Conservation (phyloP, 2,113 vertebrate species). For the Leptosomus discolor region DNA sequence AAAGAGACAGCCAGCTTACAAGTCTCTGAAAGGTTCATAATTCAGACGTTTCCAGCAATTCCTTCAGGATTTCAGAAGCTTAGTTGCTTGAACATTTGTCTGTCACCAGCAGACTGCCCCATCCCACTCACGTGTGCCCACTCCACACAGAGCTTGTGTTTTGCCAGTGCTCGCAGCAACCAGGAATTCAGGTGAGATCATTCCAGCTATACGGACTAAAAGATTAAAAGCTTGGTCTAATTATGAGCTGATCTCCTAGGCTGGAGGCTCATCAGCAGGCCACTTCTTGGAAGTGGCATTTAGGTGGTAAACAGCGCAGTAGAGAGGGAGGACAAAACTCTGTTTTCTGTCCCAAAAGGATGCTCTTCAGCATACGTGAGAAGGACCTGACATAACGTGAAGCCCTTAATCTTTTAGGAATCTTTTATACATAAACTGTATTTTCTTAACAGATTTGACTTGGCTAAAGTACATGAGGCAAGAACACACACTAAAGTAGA, state of each 20-base stretch:
- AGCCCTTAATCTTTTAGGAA: neutral
- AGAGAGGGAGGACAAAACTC: neutral
- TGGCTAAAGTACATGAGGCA: neutral
- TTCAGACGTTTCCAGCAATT: neutral
- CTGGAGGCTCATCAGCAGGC: neutral
- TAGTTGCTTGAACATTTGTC: neutral
- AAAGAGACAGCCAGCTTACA: neutral
- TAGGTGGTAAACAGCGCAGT: neutral
- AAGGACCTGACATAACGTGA: neutral
- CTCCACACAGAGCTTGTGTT: accelerated
- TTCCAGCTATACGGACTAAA: neutral
- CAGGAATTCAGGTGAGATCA: accelerated
- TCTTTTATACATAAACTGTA: neutral
- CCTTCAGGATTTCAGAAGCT: neutral
- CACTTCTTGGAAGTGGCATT: neutral
- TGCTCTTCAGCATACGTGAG: neutral
- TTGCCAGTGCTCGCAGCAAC: neutral
- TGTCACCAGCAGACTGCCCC: neutral
- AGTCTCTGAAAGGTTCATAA: neutral
- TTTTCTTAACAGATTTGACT: neutral
- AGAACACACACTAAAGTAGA: neutral
- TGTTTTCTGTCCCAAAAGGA: neutral
- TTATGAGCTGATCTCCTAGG: neutral
- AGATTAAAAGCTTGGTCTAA: neutral
- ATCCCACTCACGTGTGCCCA: accelerated